Conservation (phyloP, 2,888 invertebrate genomes). For the Cryptocephalus primarius region DNA sequence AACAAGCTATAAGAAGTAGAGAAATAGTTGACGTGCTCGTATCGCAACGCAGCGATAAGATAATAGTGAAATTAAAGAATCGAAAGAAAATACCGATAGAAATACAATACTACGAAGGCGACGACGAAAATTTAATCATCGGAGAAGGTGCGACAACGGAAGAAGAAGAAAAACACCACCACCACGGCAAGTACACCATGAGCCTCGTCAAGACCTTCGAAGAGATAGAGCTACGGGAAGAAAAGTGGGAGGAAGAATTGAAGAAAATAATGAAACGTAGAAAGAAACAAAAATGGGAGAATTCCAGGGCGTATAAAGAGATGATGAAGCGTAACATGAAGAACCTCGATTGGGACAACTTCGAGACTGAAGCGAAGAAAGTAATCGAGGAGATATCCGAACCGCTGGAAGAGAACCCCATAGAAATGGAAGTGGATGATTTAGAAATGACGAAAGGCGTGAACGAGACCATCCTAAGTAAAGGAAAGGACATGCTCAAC, state of each 20-base stretch:
- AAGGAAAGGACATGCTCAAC: conserved; percentile 41
- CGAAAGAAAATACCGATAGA: conserved; percentile 62
- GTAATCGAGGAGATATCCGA: conserved; percentile 37
- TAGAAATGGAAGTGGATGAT: conserved; percentile 43
- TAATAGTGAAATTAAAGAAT: conserved; percentile 59
- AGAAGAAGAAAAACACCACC: conserved; percentile 40
- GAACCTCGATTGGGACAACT: conserved; percentile 53
- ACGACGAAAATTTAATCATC: conserved; percentile 47
- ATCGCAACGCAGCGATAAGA: conserved; percentile 64
- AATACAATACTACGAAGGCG: conserved; percentile 24
- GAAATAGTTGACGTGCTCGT: conserved; percentile 68
- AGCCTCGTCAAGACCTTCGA: conserved; percentile 64
- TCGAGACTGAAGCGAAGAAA: conserved; percentile 47
- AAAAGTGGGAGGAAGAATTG: conserved; percentile 45
- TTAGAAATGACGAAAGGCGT: conserved; percentile 50
- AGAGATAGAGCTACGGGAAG: conserved; percentile 60
- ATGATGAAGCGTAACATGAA: conserved; percentile 52
- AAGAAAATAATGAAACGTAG: conserved; percentile 30
- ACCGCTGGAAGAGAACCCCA: conserved; percentile 25
- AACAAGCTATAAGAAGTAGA: conserved; percentile 65
- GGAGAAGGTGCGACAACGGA: conserved; percentile 60
- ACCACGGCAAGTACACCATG: conserved; percentile 48
- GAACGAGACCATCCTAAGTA: conserved; percentile 45
- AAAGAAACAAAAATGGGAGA: conserved; percentile 32
- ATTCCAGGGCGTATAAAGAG: conserved; percentile 44